phyloP scores from a whole-genome alignment of 2,113 vertebrate genomes.

The Psophia crepitans region DNA sequence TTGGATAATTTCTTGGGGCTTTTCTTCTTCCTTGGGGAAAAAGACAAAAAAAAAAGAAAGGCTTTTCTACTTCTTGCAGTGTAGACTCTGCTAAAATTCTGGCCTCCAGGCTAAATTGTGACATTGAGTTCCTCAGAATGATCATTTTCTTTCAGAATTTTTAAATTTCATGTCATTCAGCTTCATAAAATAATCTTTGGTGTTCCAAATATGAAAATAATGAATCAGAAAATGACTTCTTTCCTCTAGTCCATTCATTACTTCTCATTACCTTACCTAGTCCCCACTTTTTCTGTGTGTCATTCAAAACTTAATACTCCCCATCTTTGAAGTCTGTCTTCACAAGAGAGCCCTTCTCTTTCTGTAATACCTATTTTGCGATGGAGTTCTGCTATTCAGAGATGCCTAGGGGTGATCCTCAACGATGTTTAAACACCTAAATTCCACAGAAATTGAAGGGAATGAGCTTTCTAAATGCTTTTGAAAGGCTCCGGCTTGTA shows the following conservation, averaged over 20 bases:
- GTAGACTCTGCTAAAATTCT: not conserved
- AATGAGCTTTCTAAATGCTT: slow-evolving; percentile 3
- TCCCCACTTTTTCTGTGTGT: not conserved
- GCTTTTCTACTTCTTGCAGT: not conserved
- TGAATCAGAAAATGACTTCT: not conserved
- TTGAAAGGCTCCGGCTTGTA: slow-evolving; percentile 5
- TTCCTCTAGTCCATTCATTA: not conserved
- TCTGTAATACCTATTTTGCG: not conserved
- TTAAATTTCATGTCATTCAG: not conserved
- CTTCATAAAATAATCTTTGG: not conserved
- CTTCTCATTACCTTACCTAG: not conserved
- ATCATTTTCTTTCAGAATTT: not conserved
- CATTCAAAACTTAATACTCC: not conserved
- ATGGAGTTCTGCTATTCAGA: slow-evolving; percentile 1
- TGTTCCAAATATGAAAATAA: slow-evolving; percentile 1
- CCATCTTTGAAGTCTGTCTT: not conserved
- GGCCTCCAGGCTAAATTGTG: not conserved
- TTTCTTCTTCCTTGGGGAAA: not conserved
- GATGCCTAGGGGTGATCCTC: slow-evolving; percentile 20
- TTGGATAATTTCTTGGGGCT: not conserved
- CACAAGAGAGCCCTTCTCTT: not conserved
- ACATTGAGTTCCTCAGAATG: not conserved
- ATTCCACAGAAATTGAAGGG: slow-evolving; percentile 13
- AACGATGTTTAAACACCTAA: not conserved
- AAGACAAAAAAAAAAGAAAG: not conserved